A percentile compares a stretch with the other conserved stretches of the same genome.
phyloP scores from a whole-genome alignment of 2,888 invertebrate species.

The Theretra japonica region DNA sequence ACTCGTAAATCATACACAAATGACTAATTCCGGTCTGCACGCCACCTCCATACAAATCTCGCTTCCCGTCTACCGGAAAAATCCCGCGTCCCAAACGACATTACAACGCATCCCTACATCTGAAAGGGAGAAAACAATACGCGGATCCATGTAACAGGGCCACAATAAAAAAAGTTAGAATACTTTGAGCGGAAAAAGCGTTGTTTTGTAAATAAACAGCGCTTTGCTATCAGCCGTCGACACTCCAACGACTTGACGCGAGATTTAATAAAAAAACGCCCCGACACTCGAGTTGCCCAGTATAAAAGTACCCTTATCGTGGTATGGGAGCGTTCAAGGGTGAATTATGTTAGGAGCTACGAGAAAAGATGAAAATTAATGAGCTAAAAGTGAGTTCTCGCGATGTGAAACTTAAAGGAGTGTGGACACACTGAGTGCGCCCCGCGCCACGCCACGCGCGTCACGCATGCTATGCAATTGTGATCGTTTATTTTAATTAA shows the following conservation, averaged over 20 bases:
- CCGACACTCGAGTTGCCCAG: slow-evolving; percentile 59
- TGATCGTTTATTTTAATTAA: too few species aligned
- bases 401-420: slow-evolving; percentile 45
- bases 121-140: slow-evolving; percentile 65
- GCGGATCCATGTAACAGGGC: slow-evolving; percentile 49
- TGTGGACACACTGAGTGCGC: not conserved
- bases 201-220: slow-evolving; percentile 82
- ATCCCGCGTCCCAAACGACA: slow-evolving; percentile 50
- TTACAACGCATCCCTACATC: slow-evolving; percentile 65
- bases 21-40: not conserved
- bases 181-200: slow-evolving; percentile 74
- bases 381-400: slow-evolving; percentile 76
- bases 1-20: slow-evolving; percentile 14
- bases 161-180: slow-evolving; percentile 61
- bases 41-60: not conserved
- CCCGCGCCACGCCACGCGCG: not conserved
- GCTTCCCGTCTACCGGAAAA: not conserved
- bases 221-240: slow-evolving; percentile 77
- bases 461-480: not conserved
- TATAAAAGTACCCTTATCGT: slow-evolving; percentile 78
- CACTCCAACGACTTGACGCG: slow-evolving; percentile 77
- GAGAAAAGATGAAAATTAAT: slow-evolving; percentile 83
- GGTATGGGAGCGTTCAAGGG: slow-evolving; percentile 80
- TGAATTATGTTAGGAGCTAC: slow-evolving; percentile 80
- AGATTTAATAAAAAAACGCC: slow-evolving; percentile 75